phyloP scores from a whole-genome alignment of 2,113 vertebrate genomes.

The Cynopterus brachyotis region DNA sequence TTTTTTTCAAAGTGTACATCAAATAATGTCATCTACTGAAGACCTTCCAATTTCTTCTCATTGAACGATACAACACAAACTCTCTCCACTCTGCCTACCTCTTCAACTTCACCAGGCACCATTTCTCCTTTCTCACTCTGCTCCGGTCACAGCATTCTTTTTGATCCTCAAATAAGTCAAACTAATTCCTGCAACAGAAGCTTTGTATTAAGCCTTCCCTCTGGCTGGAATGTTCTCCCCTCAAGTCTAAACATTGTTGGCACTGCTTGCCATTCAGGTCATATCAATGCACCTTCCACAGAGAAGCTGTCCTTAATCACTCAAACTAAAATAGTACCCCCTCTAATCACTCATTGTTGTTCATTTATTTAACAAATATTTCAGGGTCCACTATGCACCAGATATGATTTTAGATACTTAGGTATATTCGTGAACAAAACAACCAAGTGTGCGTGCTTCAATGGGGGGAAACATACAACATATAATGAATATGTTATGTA shows the following conservation, averaged over 20 bases:
- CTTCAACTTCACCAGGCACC: not conserved
- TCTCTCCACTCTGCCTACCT: not conserved
- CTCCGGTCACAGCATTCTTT: not conserved
- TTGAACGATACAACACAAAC: not conserved
- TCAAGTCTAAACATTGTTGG: not conserved
- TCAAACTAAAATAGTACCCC: not conserved
- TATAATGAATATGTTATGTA: not conserved
- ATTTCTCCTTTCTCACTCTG: not conserved
- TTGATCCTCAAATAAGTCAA: not conserved
- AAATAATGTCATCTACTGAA: not conserved
- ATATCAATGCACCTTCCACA: not conserved
- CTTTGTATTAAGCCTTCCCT: not conserved
- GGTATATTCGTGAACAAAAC: not conserved
- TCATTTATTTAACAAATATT: slow-evolving; percentile 10
- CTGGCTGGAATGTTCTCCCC: not conserved
- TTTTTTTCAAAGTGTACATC: not conserved
- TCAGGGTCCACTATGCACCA: not conserved
- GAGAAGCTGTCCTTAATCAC: not conserved
- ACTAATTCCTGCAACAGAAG: not conserved
- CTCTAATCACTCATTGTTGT: not conserved
- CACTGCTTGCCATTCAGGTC: not conserved
- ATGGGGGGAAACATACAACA: not conserved
- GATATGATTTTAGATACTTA: not conserved
- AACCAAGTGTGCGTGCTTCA: not conserved
- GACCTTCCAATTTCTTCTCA: not conserved